Evolutionary conservation across 2,113 vertebrate species (phyloP).

Genomic region (Pterocles orientalis): DNA sequence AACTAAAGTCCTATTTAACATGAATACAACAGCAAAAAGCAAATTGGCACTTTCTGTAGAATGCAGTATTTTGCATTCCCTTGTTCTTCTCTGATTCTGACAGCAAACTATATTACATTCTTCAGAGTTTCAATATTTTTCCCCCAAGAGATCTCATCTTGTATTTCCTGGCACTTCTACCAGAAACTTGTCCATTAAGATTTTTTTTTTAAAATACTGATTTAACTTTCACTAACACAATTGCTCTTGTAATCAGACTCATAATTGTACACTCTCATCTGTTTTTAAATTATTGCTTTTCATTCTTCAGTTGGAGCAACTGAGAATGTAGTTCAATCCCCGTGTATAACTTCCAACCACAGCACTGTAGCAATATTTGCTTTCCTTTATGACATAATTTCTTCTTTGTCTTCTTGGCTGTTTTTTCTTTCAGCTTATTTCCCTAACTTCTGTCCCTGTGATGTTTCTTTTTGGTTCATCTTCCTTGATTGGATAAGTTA

Average conservation of each 20-base stretch:
- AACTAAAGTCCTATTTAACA: not conserved
- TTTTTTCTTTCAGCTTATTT: not conserved
- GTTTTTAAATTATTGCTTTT: slow-evolving; percentile 25
- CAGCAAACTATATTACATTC: not conserved
- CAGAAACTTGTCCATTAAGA: slow-evolving; percentile 33
- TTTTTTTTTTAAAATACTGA: not conserved
- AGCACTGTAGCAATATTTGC: not conserved
- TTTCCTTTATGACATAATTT: not conserved
- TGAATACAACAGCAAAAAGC: slow-evolving; percentile 13
- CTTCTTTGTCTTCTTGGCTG: not conserved
- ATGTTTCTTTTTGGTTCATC: not conserved
- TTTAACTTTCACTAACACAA: slow-evolving; percentile 6
- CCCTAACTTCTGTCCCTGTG: not conserved
- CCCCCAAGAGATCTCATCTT: not conserved
- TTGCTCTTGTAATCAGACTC: slow-evolving; percentile 9
- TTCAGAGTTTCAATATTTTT: not conserved
- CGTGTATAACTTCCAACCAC: not conserved
- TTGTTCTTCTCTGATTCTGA: not conserved
- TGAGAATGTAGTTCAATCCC: not conserved
- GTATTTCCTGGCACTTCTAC: slow-evolving; percentile 17
- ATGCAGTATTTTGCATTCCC: slow-evolving; percentile 14
- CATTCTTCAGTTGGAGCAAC: not conserved
- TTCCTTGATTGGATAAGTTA: not conserved
- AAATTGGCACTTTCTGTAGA: slow-evolving; percentile 31
- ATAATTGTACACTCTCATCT: slow-evolving; percentile 7